phyloP scores from a whole-genome alignment of 1,140 invertebrate species.

The Dryas iulia region DNA sequence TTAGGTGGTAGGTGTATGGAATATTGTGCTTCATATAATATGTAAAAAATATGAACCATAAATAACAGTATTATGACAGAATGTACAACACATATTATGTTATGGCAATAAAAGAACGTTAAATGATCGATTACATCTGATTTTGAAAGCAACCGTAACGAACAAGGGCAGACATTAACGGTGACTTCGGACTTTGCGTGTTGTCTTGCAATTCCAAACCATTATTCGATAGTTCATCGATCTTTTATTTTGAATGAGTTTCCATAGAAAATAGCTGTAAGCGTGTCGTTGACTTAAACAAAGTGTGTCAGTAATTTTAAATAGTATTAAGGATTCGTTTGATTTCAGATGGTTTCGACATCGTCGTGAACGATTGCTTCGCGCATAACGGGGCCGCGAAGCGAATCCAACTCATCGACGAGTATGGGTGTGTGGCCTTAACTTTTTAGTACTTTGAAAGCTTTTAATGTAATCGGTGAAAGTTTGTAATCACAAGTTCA shows the following conservation, averaged over 20 bases:
- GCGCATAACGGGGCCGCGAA: slow-evolving; percentile 96
- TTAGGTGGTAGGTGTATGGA: too few species aligned
- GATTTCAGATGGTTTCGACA: slow-evolving; percentile 93
- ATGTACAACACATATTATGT: neutral
- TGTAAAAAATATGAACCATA: neutral
- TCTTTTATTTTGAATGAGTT: slow-evolving; percentile 34
- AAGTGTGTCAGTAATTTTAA: slow-evolving; percentile 47
- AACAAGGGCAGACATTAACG: slow-evolving; percentile 54
- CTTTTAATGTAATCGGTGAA: slow-evolving; percentile 12
- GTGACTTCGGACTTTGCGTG: slow-evolving; percentile 46
- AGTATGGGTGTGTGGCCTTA: slow-evolving; percentile 87
- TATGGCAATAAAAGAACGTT: slow-evolving; percentile 3
- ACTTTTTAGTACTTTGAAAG: slow-evolving; percentile 14
- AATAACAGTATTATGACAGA: neutral
- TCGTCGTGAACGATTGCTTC: slow-evolving; percentile 97
- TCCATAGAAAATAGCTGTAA: slow-evolving; percentile 30
- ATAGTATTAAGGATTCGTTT: slow-evolving; percentile 19
- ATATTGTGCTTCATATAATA: neutral
- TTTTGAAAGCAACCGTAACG: slow-evolving; percentile 34
- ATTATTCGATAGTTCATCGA: slow-evolving; percentile 43
- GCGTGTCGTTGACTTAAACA: slow-evolving; percentile 31
- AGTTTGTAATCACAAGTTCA: neutral
- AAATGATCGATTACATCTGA: slow-evolving; percentile 23
- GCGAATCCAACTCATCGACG: slow-evolving; percentile 94
- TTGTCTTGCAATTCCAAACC: slow-evolving; percentile 35